Evolutionary conservation across 2,113 vertebrate species (phyloP), one percentile per base, ranked within the genome.

Genomic region (Corythaixoides concolor): DNA sequence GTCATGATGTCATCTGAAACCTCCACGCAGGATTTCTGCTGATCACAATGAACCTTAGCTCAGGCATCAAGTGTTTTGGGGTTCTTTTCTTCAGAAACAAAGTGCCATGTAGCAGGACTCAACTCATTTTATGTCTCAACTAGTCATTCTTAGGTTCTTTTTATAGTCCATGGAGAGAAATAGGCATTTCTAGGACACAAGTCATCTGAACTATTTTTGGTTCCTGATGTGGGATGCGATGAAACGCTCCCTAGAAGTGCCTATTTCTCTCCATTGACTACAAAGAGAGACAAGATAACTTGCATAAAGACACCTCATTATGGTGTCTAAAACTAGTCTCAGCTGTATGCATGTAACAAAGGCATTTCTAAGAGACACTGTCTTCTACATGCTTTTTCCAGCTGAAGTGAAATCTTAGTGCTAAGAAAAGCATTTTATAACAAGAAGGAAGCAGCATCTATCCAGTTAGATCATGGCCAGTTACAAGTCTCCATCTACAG

Each of bases 101-200:
- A 39, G 68, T 39, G 50, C 33, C 53, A 73, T 16, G 45, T 49
- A 94, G 28, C 45, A 93, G 41, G 32, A 67, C 58, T 85, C 73
- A 78, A 70, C 43, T 85, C 12, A 55, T 50, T 95, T 80, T 45
- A 56, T 47, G 15, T 67, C 72, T 81, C 55, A 80, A 16, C 59
- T 63, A 93, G n/a, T 90, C 59, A 75, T 30, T 92, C 63, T 19
- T 27, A 59, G 26, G 14, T 72, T 86, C 68, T 83, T 95, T 95
- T 89, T 63, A 74, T 63, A 91, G 80, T 45, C 33, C 47, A 30
- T 8, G n/a, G 79, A 55, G 60, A 92, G 60, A 81, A 84, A 89
- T 5, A 70, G 64, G 83, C 84, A 81, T 87, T 96, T 96, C 84
- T 86, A 85, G 91, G 89, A 93, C 95, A 87, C 59, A 92, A 85